Base-by-base conservation (phyloP, 1,140 invertebrate genomes). In the Euura saliciscinereae region DNA sequence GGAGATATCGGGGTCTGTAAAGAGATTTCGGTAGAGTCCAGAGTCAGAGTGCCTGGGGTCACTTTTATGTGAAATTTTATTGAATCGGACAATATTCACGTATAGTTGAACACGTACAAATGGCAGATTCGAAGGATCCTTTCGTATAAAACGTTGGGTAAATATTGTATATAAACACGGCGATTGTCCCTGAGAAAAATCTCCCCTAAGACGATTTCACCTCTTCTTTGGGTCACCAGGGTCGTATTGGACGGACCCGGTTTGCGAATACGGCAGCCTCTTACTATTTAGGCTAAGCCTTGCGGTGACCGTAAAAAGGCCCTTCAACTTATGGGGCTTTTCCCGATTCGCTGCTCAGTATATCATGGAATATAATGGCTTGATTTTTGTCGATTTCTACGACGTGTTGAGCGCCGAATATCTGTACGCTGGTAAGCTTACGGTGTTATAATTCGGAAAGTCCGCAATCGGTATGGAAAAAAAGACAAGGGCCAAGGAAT, bases 401-500 rank as follows among this genome's bases (percentile, higher is more conserved):
- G 28, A 28, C 28, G 28, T 28, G 28, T 28, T 28, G 28, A 28
- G 28, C 28, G 28, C 28, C 28, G 28, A 28, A 28, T 28, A 28
- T 28, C 28, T 28, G 28, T 28, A 28, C 28, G 28, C 28, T 28
- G 28, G 28, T 28, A 28, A 28, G 28, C 28, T 28, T 28, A 28
- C 51, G 51, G 51, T 59, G 51, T 59, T 59, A 59, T 8, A 59
- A 59, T 59, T 59, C 13, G 51, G 66, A 66, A n/a, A 44, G 64
- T 66, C 65, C 73, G 44, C 43, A 45, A 70, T 44, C 44, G 6
- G 28, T 4, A 59, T 45, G 66, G 46, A 70, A 72, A 44, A 71
- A 69, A 45, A 13, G 45, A 45, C 71, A 67, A 51, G 13, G 64
- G 70, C 45, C 43, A 46, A 11, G 45, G 42, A 8, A 66, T 42